A percentile compares a stretch with the other conserved stretches of the same genome.
phyloP scores from a whole-genome alignment of 1,140 invertebrate genomes.

The Bombus polaris region DNA sequence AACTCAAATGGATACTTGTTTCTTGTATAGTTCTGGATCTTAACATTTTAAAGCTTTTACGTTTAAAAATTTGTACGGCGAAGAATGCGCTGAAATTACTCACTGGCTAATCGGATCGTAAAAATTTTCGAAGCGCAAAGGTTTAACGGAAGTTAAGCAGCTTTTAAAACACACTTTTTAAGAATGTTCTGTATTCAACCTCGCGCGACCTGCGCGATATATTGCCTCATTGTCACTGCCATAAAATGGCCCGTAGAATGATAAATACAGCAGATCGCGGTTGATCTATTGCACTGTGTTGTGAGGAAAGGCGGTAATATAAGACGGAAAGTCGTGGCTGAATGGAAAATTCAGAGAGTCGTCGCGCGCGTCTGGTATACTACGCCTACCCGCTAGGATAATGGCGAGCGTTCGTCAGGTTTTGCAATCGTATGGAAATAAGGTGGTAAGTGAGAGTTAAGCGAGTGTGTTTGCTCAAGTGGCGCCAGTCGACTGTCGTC shows the following conservation, averaged over 20 bases:
- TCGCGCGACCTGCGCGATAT: neutral
- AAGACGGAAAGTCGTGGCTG: neutral
- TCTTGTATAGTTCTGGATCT: no score
- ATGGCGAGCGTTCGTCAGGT: conserved; percentile 61
- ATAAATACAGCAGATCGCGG: neutral
- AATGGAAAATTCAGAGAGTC: conserved; percentile 39
- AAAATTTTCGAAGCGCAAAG: neutral
- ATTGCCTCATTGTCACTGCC: conserved; percentile 1
- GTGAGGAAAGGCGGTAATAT: conserved; percentile 4
- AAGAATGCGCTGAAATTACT: no score
- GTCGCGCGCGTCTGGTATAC: conserved; percentile 13
- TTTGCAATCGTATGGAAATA: conserved; percentile 76
- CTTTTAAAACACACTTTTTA: neutral
- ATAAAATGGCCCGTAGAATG: neutral
- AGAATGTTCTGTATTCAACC: neutral
- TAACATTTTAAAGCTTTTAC: no score
- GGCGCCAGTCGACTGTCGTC: conserved; percentile 63
- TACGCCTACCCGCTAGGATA: conserved; percentile 50
- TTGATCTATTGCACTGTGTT: conserved; percentile 53
- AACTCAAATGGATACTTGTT: no score
- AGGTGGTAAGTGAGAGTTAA: conserved; percentile 74
- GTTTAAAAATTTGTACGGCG: no score
- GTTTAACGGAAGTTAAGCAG: neutral
- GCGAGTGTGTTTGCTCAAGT: conserved; percentile 69
- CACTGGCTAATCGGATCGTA: neutral